Evolutionary conservation across 2,888 invertebrate species (phyloP), one percentile per base, ranked within the genome.

Genomic region (Andrena chrysosceles): DNA sequence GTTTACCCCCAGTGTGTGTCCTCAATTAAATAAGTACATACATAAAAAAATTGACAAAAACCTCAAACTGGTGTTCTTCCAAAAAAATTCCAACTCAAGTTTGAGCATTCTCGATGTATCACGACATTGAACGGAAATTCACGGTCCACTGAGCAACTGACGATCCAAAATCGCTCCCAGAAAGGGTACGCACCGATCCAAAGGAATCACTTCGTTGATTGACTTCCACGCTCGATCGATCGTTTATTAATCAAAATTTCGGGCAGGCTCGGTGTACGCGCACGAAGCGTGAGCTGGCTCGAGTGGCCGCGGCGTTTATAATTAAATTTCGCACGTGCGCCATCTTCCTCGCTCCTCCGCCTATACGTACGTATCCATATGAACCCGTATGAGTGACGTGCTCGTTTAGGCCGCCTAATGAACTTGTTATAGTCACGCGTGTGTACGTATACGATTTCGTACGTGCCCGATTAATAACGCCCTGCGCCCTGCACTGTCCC

Each of bases 271-370:
- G n/a, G 7, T 26, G 16, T 33, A 49, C 49, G 23, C 67, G n/a
- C 68, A 67, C 49, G 59, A 68, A 77, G 35, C 48, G 33, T 20
- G 63, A 23, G 8, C 23, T 52, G 42, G 31, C 29, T 49, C 79
- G 26, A 48, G 42, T 54, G 76, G 52, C 67, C 56, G 16, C 56
- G 16, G 20, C 66, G 83, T 67, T 86, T 76, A 77, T 87, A 87
- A 87, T 87, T 87, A 87, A 87, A 87, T 87, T 87, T 79, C n/a
- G 79, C 85, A 83, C 78, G 81, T 87, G 87, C 81, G 62, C 73
- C 79, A 66, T 81, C 83, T 75, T 69, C 64, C 59, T 33, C 66
- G 29, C 67, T 54, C 49, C 77, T 20, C 23, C 60, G 60, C 26
- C 31, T 35, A 23, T 73, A 52, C 29, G 33, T 26, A 26, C 16